Base-by-base conservation (phyloP, 2,888 invertebrate genomes). In the Cataglyphis livida region DNA sequence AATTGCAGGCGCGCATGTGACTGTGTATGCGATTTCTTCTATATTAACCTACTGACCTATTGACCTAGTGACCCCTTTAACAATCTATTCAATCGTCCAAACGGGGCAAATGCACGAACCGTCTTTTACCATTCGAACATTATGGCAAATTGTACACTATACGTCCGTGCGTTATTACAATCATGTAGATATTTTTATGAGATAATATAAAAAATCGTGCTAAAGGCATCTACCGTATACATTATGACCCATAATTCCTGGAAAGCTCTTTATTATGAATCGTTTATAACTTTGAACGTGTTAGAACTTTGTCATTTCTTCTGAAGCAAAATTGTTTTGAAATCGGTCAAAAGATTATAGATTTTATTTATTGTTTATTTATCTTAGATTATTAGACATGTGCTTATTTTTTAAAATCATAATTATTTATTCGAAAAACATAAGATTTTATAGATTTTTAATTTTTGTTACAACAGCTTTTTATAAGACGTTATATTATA, bases 31-130 rank as follows among this genome's bases (percentile, higher is more conserved):
- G 48, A 79, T 74, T 79, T 74, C 59, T 78, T 78, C 44, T 28
- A 59, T 59, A 79, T 73, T 79, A 79, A 79, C 78, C 74, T 44
- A 78, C 78, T 79, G 74, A 79, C 74, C 78, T 59, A 44, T 32
- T 79, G 44, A 79, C 74, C 74, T 25, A 59, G 75, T 79, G 75
- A 79, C 78, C 75, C 9, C 32, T 7, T 79, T 79, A 79, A 74
- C 78, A 21, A 59, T 44, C 74, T 79, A 59, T 79, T 70, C 74
- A 44, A 54, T 12, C 35, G 54, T 25, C 59, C 78, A 79, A 79
- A 79, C 74, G 59, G 59, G 74, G 59, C 78, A 44, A 79, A 79
- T 73, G 74, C 74, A 78, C 78, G 75, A 79, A 44, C 74, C 59
- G 32, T 73, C 78, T 59, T 74, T 73, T 79, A 18, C 44, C 44